phyloP scores from a whole-genome alignment of 2,113 vertebrate genomes.

The Callipepla californica region DNA sequence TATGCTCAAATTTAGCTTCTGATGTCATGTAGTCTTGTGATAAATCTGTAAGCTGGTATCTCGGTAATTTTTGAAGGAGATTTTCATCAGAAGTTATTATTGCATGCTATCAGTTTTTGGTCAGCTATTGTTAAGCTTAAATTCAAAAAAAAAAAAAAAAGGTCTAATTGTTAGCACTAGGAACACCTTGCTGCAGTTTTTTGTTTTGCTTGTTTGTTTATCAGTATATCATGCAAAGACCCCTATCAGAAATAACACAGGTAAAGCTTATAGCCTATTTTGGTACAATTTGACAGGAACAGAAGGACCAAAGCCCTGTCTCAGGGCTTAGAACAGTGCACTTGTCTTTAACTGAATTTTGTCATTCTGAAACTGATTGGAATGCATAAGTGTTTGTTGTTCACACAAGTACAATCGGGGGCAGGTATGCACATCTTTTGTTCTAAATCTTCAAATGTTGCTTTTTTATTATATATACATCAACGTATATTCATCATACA shows the following conservation, averaged over 20 bases:
- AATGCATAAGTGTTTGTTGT: not conserved
- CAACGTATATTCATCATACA: no score
- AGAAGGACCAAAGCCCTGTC: not conserved
- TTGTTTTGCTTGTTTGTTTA: not conserved
- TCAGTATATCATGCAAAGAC: not conserved
- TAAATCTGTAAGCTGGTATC: slow-evolving; percentile 38
- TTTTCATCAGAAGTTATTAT: slow-evolving; percentile 52
- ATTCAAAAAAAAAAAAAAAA: slow-evolving; percentile 1
- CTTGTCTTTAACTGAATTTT: not conserved
- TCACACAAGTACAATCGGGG: not conserved
- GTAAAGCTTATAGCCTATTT: slow-evolving; percentile 10
- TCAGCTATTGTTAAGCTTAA: slow-evolving; percentile 40
- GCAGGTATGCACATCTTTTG: not conserved
- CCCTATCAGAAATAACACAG: slow-evolving; percentile 17
- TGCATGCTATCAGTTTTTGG: slow-evolving; percentile 14
- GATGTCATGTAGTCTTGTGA: not conserved
- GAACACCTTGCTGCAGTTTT: slow-evolving; percentile 7
- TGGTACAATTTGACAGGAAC: not conserved
- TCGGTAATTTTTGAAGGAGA: slow-evolving; percentile 42
- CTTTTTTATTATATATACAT: not conserved
- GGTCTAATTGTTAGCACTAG: slow-evolving; percentile 9
- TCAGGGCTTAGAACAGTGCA: not conserved
- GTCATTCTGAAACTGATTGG: not conserved
- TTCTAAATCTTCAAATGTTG: not conserved
- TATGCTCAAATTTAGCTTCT: slow-evolving; percentile 33